These are phyloP conservation scores for Stegodyphus mimosarum DNA, from an alignment of 1,140 invertebrate species.

Conservation along the genomic window DNA sequence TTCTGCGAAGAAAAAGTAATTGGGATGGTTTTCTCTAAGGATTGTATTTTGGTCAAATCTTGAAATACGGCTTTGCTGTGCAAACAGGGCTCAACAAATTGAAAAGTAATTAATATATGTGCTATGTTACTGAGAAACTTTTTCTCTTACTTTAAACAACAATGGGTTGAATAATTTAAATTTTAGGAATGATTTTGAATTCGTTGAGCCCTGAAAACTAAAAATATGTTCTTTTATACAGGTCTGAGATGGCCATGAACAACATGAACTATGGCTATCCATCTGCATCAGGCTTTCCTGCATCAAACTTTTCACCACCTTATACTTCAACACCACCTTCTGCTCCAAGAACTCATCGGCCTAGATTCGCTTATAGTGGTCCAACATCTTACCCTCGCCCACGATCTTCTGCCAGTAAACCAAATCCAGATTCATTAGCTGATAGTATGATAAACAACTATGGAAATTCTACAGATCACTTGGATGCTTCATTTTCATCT, in stretches of 20 bases:
- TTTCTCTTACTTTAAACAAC: not conserved
- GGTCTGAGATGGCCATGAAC: constrained; percentile 9
- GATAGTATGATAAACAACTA: constrained; percentile 54
- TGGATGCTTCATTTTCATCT: constrained; percentile 5
- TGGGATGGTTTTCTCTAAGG: too few species aligned
- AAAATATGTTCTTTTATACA: constrained; percentile 5
- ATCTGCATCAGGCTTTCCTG: not conserved
- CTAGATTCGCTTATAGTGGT: constrained; percentile 26
- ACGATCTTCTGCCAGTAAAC: constrained; percentile 50
- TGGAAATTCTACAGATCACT: not conserved
- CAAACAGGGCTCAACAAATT: too few species aligned
- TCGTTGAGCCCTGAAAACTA: constrained; percentile 10
- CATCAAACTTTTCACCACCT: not conserved
- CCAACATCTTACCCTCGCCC: constrained; percentile 37
- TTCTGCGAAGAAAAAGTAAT: too few species aligned
- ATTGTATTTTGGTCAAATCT: too few species aligned
- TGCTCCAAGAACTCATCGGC: not conserved
- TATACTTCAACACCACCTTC: constrained; percentile 14
- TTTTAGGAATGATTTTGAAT: not conserved
- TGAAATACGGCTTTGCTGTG: too few species aligned
- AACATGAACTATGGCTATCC: constrained; percentile 13
- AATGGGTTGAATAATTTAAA: not conserved
- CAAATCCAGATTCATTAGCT: constrained; percentile 20
- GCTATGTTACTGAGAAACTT: too few species aligned
- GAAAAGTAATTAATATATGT: too few species aligned